Percentiles rank a stretch among this genome's conserved stretches.
These are phyloP conservation scores for Graptemys geographica DNA, from an alignment of 2,797 vertebrate species.

Conservation along the genomic window DNA sequence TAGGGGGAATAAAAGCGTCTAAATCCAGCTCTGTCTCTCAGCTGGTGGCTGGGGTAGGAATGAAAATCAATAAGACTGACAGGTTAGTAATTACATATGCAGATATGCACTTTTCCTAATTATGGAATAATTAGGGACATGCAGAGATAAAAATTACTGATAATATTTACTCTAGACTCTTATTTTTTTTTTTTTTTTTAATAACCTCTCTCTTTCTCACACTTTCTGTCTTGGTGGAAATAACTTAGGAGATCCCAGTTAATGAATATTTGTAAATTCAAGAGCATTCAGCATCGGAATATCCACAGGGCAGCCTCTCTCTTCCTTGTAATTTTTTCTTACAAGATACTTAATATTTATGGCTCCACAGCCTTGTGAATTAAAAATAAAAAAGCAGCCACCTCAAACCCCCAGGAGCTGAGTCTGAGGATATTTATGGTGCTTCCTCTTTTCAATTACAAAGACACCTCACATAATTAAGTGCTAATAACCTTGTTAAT, in stretches of 20 bases:
- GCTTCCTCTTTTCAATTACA: slow-evolving; percentile 77
- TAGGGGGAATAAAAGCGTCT: accelerated
- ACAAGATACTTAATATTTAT: slow-evolving; percentile 68
- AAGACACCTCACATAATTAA: slow-evolving; percentile 76
- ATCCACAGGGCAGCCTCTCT: slow-evolving; percentile 46
- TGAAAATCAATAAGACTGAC: not conserved
- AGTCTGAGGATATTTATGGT: slow-evolving; percentile 53
- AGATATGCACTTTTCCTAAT: slow-evolving; percentile 42
- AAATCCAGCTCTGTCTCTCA: accelerated
- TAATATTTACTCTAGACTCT: slow-evolving; percentile 60
- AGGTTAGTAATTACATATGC: slow-evolving; percentile 58
- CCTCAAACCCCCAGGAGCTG: slow-evolving; percentile 24
- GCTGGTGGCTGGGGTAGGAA: accelerated
- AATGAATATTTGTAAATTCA: slow-evolving; percentile 73
- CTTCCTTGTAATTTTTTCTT: slow-evolving; percentile 29
- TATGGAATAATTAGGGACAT: slow-evolving; percentile 39
- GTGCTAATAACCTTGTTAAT: slow-evolving; percentile 80
- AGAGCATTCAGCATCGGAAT: slow-evolving; percentile 38
- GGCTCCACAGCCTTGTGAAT: slow-evolving; percentile 37
- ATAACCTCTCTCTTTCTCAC: not conserved
- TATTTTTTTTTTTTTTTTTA: slow-evolving; percentile 41
- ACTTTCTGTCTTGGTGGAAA: slow-evolving; percentile 24
- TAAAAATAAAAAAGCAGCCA: not conserved
- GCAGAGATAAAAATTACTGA: slow-evolving; percentile 63
- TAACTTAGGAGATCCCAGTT: slow-evolving; percentile 55